phyloP scores from a whole-genome alignment of 2,888 invertebrate species.

The Protodeltote pygarga region DNA sequence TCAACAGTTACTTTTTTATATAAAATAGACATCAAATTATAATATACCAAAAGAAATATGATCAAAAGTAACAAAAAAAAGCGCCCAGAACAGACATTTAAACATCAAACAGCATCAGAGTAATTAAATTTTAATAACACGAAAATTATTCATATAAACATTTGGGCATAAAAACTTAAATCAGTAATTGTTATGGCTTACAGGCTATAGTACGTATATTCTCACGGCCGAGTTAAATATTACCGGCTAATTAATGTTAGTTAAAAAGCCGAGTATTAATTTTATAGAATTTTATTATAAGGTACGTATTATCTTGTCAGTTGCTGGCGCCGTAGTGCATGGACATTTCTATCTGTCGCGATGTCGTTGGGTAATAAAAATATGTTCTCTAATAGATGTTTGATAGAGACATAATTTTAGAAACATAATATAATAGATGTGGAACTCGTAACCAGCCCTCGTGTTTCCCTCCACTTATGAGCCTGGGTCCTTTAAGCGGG shows the following conservation, averaged over 20 bases:
- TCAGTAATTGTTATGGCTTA: constrained; percentile 65
- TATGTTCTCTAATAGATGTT: too few relatives aligned
- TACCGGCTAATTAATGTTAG: constrained; percentile 62
- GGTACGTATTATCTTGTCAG: constrained; percentile 10
- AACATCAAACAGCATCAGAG: constrained; percentile 2
- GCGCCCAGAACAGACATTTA: background rate
- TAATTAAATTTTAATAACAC: constrained; percentile 42
- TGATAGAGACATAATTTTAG: too few relatives aligned
- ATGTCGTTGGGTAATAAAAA: background rate
- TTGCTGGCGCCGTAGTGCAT: constrained; percentile 28
- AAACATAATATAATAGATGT: too few relatives aligned
- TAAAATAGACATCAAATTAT: too few relatives aligned
- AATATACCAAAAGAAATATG: background rate
- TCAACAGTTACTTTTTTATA: too few relatives aligned
- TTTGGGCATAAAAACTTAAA: constrained; percentile 49
- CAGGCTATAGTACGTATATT: constrained; percentile 57
- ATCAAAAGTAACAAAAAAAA: constrained; percentile 1
- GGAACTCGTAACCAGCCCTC: too few relatives aligned
- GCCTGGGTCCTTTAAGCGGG: too few relatives aligned
- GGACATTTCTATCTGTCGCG: constrained; percentile 8
- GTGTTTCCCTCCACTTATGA: too few relatives aligned
- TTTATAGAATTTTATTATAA: constrained; percentile 55
- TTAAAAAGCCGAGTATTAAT: constrained; percentile 63
- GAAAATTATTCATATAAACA: constrained; percentile 31
- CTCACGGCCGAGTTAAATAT: constrained; percentile 65